Conservation (phyloP, 2,888 invertebrate genomes). For the Ophioninae sp. region DNA sequence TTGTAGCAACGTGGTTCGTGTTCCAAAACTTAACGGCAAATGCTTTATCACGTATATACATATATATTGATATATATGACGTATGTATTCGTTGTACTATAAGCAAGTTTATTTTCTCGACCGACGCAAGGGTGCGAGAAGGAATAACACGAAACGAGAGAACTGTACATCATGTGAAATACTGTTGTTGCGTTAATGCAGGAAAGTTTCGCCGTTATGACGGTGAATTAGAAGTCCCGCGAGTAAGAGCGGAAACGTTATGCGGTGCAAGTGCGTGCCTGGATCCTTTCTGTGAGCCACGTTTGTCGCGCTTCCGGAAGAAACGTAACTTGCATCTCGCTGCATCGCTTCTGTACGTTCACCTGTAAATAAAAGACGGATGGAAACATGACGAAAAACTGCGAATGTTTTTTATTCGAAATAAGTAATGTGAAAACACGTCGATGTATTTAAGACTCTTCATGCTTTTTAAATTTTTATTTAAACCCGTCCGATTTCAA, state of each 20-base stretch:
- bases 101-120: constrained; percentile 53
- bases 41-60: constrained; percentile 52
- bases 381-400: constrained; percentile 37
- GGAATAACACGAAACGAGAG: constrained; percentile 48
- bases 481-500: too few relatives aligned
- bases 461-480: too few relatives aligned
- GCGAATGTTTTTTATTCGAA: neutral
- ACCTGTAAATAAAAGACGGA: constrained; percentile 81
- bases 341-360: constrained; percentile 86
- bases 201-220: constrained; percentile 72
- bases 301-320: constrained; percentile 71
- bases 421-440: neutral
- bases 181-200: constrained; percentile 71
- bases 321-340: constrained; percentile 81
- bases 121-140: constrained; percentile 34
- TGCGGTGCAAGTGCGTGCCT: constrained; percentile 66
- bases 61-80: constrained; percentile 32
- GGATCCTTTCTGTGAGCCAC: constrained; percentile 34
- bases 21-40: constrained; percentile 51
- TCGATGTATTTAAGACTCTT: too few relatives aligned
- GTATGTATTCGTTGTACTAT: constrained; percentile 44
- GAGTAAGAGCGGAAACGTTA: constrained; percentile 72
- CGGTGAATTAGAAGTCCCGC: constrained; percentile 73
- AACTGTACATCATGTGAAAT: constrained; percentile 63
- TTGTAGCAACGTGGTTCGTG: constrained; percentile 46